Evolutionary conservation across 2,888 invertebrate species (phyloP).

Genomic region (Eupeodes latifasciatus): DNA sequence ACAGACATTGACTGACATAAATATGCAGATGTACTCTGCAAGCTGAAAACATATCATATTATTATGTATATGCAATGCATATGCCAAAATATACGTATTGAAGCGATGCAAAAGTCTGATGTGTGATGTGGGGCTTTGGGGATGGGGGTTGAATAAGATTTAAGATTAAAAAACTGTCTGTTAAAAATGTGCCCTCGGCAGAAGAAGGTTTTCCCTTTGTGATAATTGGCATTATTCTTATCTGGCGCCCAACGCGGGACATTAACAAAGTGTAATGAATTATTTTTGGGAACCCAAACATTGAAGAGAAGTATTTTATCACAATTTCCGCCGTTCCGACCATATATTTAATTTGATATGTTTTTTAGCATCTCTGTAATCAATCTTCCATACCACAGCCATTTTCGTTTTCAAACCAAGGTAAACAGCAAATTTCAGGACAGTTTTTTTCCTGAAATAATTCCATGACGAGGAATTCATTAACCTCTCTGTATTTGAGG

Average conservation of each 20-base stretch:
- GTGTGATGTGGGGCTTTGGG: too few species aligned
- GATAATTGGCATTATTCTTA: not conserved
- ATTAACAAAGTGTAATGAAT: not conserved
- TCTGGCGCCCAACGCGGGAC: not conserved
- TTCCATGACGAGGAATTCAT: too few species aligned
- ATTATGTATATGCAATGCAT: not conserved
- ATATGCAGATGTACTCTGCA: not conserved
- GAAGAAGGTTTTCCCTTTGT: not conserved
- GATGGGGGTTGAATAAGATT: not conserved
- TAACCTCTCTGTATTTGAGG: not conserved
- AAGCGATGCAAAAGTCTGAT: not conserved
- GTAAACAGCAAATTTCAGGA: too few species aligned
- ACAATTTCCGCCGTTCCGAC: not conserved
- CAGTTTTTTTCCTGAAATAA: too few species aligned
- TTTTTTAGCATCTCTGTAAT: too few species aligned
- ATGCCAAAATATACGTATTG: not conserved
- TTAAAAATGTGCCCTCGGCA: not conserved
- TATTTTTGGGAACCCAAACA: too few species aligned
- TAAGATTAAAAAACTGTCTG: not conserved
- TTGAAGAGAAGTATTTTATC: too few species aligned
- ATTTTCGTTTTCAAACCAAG: too few species aligned
- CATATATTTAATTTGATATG: too few species aligned
- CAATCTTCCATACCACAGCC: too few species aligned
- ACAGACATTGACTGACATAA: constrained; percentile 19
- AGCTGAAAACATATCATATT: too few species aligned